Percentiles rank a stretch among this genome's conserved stretches.
phyloP scores from a whole-genome alignment of 2,113 vertebrate species.

The Scatophagus argus region DNA sequence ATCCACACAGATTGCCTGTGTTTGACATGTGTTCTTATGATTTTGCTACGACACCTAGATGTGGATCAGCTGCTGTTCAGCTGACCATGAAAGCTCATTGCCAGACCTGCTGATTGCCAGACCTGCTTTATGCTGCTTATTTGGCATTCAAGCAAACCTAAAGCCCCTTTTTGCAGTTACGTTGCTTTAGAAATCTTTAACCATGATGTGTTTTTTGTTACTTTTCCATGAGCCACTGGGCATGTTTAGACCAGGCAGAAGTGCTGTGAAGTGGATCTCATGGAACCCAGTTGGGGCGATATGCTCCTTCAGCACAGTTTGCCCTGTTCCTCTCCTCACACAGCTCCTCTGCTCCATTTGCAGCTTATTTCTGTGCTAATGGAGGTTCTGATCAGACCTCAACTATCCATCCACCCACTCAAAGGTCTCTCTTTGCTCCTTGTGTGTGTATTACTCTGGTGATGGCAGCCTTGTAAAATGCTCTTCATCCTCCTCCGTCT shows the following conservation, averaged over 20 bases:
- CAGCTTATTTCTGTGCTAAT: constrained; percentile 70
- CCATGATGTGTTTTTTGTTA: background rate
- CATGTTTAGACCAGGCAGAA: constrained; percentile 12
- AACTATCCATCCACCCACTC: constrained; percentile 69
- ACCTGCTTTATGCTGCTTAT: constrained; percentile 1
- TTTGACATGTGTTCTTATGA: background rate
- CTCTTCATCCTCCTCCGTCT: constrained; percentile 63
- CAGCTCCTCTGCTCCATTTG: constrained; percentile 54
- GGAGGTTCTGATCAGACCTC: constrained; percentile 66
- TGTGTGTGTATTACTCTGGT: constrained; percentile 73
- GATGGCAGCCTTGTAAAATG: constrained; percentile 75
- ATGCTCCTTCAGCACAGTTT: constrained; percentile 28
- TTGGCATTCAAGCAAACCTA: background rate
- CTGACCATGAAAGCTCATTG: constrained; percentile 8
- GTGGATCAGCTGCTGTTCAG: background rate
- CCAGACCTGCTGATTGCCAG: constrained; percentile 11
- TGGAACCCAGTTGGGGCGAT: background rate
- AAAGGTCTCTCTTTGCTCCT: constrained; percentile 62
- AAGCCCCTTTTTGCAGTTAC: background rate
- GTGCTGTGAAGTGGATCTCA: constrained; percentile 34
- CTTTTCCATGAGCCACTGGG: constrained; percentile 3
- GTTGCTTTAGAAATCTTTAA: constrained; percentile 6
- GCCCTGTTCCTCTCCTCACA: constrained; percentile 29
- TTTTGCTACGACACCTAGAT: background rate
- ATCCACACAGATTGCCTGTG: background rate